Percentiles rank a stretch among this genome's conserved stretches.
Evolutionary conservation across 2,888 invertebrate genomes (phyloP).

Genomic region (Lithophane semibrunnea): DNA sequence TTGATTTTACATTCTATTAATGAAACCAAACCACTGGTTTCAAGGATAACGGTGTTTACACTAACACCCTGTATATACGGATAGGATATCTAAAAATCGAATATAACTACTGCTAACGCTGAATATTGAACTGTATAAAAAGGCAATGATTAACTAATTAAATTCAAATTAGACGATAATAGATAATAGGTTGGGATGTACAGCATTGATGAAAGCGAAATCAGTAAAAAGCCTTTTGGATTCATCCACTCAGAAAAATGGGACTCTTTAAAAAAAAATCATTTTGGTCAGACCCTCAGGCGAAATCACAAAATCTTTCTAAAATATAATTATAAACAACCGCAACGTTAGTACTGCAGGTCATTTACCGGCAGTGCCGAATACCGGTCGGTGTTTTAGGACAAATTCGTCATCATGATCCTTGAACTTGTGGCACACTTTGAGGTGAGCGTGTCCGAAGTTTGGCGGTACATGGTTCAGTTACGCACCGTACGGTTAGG

Average conservation of each 20-base stretch:
- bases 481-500: slow-evolving; percentile 36
- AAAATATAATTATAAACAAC: slow-evolving; percentile 31
- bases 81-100: not conserved
- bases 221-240: not conserved
- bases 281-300: not conserved
- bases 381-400: slow-evolving; percentile 67
- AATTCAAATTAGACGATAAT: not conserved
- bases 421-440: slow-evolving; percentile 77
- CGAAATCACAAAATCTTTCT: slow-evolving; percentile 3
- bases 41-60: too few relatives aligned
- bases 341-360: slow-evolving; percentile 47
- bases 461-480: slow-evolving; percentile 42
- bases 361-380: slow-evolving; percentile 64
- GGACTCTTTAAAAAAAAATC: not conserved
- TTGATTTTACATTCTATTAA: too few relatives aligned
- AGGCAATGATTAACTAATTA: not conserved
- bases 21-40: too few relatives aligned
- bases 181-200: not conserved
- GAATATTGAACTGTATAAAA: not conserved
- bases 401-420: slow-evolving; percentile 70
- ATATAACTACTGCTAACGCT: not conserved
- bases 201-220: not conserved
- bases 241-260: not conserved
- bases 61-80: too few relatives aligned
- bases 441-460: slow-evolving; percentile 64